phyloP scores from a whole-genome alignment of 2,797 vertebrate genomes.

The Avahi laniger region DNA sequence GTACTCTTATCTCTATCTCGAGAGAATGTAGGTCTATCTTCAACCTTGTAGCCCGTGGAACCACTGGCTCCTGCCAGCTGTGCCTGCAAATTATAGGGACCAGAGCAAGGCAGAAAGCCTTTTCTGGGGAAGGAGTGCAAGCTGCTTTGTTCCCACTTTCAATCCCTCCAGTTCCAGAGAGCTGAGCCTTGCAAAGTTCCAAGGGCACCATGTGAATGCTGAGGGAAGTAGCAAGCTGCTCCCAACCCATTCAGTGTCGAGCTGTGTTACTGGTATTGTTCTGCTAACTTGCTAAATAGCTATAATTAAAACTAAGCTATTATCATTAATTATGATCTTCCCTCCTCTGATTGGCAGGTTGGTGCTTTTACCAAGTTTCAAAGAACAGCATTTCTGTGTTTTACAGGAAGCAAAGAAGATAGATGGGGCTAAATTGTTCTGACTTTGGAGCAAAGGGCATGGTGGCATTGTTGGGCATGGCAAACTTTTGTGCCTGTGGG shows the following conservation, averaged over 20 bases:
- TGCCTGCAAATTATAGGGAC: not conserved
- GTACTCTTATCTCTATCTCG: not conserved
- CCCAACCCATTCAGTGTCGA: not conserved
- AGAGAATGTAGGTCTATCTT: not conserved
- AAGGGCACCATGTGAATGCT: slow-evolving; percentile 15
- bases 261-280: slow-evolving; percentile 74
- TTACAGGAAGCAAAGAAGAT: slow-evolving; percentile 29
- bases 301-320: slow-evolving; percentile 77
- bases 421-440: not conserved
- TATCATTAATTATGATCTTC: slow-evolving; percentile 78
- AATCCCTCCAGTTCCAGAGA: not conserved
- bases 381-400: slow-evolving; percentile 52
- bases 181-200: slow-evolving; percentile 62
- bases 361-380: slow-evolving; percentile 70
- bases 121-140: not conserved
- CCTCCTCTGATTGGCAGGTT: slow-evolving; percentile 71
- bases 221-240: slow-evolving; percentile 49
- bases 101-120: not conserved
- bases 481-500: not conserved
- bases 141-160: not conserved
- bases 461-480: not conserved
- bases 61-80: not conserved
- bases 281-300: slow-evolving; percentile 80
- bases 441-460: slow-evolving; percentile 31
- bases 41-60: not conserved